Evolutionary conservation across 1,140 invertebrate species (phyloP), one percentile per base, ranked within the genome.

Genomic region (Caerostris darwini): DNA sequence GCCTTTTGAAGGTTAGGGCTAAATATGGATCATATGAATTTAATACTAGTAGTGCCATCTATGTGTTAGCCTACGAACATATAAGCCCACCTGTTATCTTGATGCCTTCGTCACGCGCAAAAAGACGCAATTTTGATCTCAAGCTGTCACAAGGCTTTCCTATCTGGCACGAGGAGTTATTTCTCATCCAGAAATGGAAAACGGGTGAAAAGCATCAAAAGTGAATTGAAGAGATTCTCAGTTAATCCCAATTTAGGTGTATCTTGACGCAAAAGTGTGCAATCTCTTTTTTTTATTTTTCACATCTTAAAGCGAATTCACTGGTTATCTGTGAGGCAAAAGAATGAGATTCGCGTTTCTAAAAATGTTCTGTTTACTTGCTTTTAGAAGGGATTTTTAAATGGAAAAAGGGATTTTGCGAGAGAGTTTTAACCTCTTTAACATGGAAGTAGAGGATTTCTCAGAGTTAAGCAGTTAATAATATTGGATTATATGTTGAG

Each of bases 51-150:
- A n/a, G n/a, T n/a, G n/a, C n/a, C n/a, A n/a, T n/a, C n/a, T n/a
- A n/a, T n/a, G n/a, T n/a, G n/a, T n/a, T n/a, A n/a, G n/a, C n/a
- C n/a, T n/a, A n/a, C n/a, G n/a, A n/a, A n/a, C n/a, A n/a, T n/a
- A n/a, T n/a, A n/a, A n/a, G n/a, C n/a, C n/a, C n/a, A n/a, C n/a
- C 71, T 7, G 34, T 77, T 77, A 77, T 77, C 71, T 77, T 77
- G 71, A 77, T 77, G 34, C 71, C 53, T 77, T 14, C 53, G 53
- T 10, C 34, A 14, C 71, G 34, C 34, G 8, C 3, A 50, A 50
- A 8, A 4, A 12, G 19, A 7, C 10, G 10, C 71, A 14, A 34
- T 77, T 12, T 34, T 5, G 3, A 12, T 53, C 34, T 7, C 4
- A 53, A 3, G 12, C 34, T 77, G 71, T 77, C 71, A 77, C 34